A percentile compares a stretch with the other conserved stretches of the same genome.
phyloP scores from a whole-genome alignment of 2,113 vertebrate genomes.

The Drymodes brunneopygia region DNA sequence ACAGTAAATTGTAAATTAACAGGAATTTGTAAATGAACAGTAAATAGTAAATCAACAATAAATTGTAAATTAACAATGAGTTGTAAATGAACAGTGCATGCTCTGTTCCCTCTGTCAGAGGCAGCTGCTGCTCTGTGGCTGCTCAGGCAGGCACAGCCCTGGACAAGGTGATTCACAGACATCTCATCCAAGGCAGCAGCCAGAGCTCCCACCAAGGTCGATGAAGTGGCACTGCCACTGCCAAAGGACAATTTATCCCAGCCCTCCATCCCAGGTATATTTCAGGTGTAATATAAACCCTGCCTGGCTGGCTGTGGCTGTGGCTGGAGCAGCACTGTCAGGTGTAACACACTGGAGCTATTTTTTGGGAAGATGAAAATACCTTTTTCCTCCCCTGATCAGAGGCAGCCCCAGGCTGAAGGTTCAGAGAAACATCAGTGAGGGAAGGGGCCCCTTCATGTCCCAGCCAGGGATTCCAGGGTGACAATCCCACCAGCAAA shows the following conservation, averaged over 20 bases:
- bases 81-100: background rate
- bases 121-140: background rate
- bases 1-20: background rate
- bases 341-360: background rate
- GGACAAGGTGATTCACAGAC: background rate
- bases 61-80: background rate
- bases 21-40: background rate
- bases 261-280: fast-evolving
- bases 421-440: fast-evolving
- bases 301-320: too few relatives aligned
- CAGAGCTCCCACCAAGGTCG: background rate
- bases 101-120: background rate
- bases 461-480: background rate
- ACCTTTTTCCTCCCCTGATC: background rate
- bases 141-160: background rate
- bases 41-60: background rate
- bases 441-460: background rate
- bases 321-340: too few relatives aligned
- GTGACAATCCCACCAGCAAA: background rate
- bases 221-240: background rate
- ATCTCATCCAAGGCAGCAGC: background rate
- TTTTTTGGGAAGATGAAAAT: background rate
- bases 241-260: background rate
- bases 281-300: too few relatives aligned
- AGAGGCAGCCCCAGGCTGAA: background rate